phyloP scores from a whole-genome alignment of 2,797 vertebrate genomes.

The Sebastolobus alascanus region DNA sequence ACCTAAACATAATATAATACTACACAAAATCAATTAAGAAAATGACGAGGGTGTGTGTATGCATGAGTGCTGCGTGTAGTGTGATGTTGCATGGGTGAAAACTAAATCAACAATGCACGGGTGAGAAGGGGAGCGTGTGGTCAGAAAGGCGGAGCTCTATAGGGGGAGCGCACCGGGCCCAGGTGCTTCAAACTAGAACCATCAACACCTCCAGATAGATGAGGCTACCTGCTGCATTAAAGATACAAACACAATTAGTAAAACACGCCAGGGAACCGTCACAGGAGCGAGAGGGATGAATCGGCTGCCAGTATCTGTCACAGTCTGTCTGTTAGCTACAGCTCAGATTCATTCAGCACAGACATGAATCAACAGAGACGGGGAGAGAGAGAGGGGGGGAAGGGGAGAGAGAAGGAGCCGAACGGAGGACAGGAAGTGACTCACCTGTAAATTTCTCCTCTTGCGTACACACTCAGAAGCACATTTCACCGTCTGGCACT shows the following conservation, averaged over 20 bases:
- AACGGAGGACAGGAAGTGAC: constrained; percentile 27
- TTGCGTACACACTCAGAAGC: not conserved
- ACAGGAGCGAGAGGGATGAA: constrained; percentile 35
- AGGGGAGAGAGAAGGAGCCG: not conserved
- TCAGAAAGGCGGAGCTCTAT: not conserved
- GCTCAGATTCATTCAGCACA: constrained; percentile 43
- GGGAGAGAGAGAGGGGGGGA: not conserved
- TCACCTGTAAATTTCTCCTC: constrained; percentile 34
- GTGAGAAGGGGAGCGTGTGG: not conserved
- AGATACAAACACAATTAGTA: no score
- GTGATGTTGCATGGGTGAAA: not conserved
- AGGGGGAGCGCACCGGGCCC: no score
- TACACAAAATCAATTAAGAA: not conserved
- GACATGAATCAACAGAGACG: constrained; percentile 41
- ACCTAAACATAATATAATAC: no score
- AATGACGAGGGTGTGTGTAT: not conserved
- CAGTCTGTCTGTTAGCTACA: constrained; percentile 49
- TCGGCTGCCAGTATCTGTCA: constrained; percentile 57
- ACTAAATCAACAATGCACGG: not conserved
- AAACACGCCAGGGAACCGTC: no score
- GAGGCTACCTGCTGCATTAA: no score
- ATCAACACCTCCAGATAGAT: not conserved
- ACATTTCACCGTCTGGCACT: constrained; percentile 38
- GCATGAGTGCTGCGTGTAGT: not conserved
- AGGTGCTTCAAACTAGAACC: not conserved